Percentiles rank a stretch among this genome's conserved stretches.
phyloP scores from a whole-genome alignment of 2,113 vertebrate species.

The Enhydra lutris region DNA sequence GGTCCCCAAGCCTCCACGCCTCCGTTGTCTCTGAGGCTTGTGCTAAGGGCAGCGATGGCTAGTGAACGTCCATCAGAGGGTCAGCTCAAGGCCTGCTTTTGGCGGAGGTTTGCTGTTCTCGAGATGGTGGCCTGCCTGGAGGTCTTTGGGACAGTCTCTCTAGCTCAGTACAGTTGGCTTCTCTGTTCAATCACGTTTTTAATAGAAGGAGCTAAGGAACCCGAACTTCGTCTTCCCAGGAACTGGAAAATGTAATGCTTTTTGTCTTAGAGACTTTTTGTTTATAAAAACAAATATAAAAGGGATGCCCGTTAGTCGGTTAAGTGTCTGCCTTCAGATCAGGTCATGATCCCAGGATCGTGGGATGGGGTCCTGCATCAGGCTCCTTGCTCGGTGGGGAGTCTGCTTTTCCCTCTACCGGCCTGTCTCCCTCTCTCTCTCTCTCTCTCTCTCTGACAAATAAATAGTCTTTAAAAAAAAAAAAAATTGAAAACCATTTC shows the following conservation, averaged over 20 bases:
- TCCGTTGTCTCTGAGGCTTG: accelerated
- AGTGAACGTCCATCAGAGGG: neutral
- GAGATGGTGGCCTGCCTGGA: neutral
- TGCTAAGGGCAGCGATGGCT: accelerated
- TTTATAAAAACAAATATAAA: neutral
- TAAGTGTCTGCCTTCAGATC: neutral
- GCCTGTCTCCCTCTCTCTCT: neutral
- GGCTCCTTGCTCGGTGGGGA: neutral
- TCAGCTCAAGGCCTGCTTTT: neutral
- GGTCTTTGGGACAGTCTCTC: neutral
- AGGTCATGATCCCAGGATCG: neutral
- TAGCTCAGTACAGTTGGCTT: neutral
- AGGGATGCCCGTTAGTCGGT: neutral
- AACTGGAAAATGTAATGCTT: neutral
- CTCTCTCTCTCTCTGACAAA: neutral
- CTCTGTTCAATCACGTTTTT: neutral
- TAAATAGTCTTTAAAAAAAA: neutral
- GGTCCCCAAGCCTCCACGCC: too few relatives aligned
- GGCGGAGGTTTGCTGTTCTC: neutral
- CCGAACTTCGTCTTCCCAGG: neutral
- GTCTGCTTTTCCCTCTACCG: neutral
- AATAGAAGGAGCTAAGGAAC: neutral
- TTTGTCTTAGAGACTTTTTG: neutral
- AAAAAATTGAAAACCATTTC: neutral
- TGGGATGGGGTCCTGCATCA: neutral